A percentile compares a stretch with the other conserved stretches of the same genome.
phyloP scores from a whole-genome alignment of 2,797 vertebrate genomes.

The Mareca penelope region DNA sequence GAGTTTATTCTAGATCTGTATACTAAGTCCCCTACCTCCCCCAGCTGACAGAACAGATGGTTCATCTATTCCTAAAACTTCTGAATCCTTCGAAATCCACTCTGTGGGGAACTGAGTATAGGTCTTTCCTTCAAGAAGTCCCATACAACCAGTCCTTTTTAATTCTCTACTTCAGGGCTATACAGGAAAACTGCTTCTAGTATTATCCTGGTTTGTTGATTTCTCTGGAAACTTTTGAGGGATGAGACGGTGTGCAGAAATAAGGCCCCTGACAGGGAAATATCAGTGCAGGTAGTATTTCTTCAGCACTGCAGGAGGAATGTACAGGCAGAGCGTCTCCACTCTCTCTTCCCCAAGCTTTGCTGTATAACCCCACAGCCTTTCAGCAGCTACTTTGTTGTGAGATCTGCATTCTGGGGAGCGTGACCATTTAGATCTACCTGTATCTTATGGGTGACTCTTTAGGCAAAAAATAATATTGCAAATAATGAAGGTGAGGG shows the following conservation, averaged over 20 bases:
- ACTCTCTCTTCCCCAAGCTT: background rate
- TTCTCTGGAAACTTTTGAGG: background rate
- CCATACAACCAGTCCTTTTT: background rate
- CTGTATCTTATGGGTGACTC: background rate
- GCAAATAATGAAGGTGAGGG: background rate
- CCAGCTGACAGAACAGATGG: conserved; percentile 49
- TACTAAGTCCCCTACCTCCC: background rate
- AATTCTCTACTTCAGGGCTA: background rate
- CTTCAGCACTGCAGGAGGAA: background rate
- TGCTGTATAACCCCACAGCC: background rate
- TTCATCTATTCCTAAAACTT: conserved; percentile 1
- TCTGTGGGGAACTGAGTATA: background rate
- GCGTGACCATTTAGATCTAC: background rate
- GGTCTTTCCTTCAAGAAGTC: background rate
- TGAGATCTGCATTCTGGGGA: background rate
- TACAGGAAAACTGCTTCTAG: background rate
- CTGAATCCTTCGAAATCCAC: background rate
- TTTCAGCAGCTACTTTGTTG: background rate
- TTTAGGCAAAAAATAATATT: background rate
- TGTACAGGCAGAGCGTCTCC: background rate
- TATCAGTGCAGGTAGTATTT: background rate
- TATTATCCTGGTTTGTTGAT: background rate
- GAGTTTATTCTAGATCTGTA: conserved; percentile 25
- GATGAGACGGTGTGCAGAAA: background rate
- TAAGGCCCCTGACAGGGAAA: background rate